Evolutionary conservation across 92 coral and sea anemone species (phyloP), one percentile per base, ranked within the genome.

Genomic region (Phenganax subtilis): DNA sequence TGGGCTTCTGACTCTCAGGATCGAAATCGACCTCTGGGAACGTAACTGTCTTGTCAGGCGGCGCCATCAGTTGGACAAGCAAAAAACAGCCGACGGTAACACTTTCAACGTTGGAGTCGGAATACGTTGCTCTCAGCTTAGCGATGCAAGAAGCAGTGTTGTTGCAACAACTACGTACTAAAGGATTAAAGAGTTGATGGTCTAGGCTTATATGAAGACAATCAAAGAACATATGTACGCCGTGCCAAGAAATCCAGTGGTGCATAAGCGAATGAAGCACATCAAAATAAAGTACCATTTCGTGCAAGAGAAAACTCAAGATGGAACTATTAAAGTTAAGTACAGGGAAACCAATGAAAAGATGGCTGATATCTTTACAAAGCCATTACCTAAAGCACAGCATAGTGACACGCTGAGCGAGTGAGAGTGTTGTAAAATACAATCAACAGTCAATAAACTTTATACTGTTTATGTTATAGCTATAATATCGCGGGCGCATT

Each of bases 1-100:
- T 85, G 88, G 86, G 86, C 88, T 54, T 85, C 79, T 62, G 88
- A 85, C 55, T 60, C 70, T 31, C 52, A 75, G 59, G 90, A 88
- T 81, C 88, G 86, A 17, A 85, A 82, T 88, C 86, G 2, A 71
- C 86, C 6, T 85, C 91, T 20, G 88, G 25, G 25, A 78, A 85
- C 47, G 5, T 37, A 5, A 1, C 5, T 37, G 47, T 1, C 47
- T 20, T 1, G 47, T 37, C 47, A 37, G 47, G 5, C 47, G 3
- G 5, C 47, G 47, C 47, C 47, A 37, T 37, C 47, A 37, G 47
- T 37, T 37, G 5, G 47, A 37, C 47, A 5, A 37, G 47, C 47
- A 37, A 37, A 5, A 59, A 59, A 59, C 65, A 59, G 25, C 65
- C 7, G 7, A 59, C 65, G 7, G 65, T 59, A 20, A 3, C 65